A percentile compares a stretch with the other conserved stretches of the same genome.
These are phyloP conservation scores for Amphiura filiformis DNA, from an alignment of 35 echinoderm and acorn worm genomes.

Conservation along the genomic window DNA sequence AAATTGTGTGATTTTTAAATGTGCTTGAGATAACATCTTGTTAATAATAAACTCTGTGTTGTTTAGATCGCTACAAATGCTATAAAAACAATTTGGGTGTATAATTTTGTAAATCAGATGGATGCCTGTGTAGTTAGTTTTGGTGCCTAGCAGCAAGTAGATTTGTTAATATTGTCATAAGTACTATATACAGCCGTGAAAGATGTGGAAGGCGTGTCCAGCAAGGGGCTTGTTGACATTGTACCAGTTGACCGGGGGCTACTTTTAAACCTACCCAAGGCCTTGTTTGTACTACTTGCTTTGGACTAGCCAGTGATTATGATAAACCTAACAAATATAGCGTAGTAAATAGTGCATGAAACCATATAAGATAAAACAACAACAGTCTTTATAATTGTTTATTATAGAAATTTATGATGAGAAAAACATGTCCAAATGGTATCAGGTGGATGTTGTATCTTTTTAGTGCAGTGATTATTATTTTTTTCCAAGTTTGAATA, in stretches of 20 bases:
- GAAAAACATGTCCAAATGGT: background rate
- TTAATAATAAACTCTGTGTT: background rate
- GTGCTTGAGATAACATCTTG: background rate
- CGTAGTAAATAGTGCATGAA: background rate
- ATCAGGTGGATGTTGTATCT: background rate
- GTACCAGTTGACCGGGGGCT: background rate
- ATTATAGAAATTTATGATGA: background rate
- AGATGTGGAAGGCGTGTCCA: background rate
- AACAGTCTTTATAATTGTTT: background rate
- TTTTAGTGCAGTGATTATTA: slow-evolving; percentile 1
- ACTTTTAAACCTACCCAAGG: background rate
- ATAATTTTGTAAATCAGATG: background rate
- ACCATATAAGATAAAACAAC: background rate
- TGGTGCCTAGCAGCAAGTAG: background rate
- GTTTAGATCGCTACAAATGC: slow-evolving; percentile 7
- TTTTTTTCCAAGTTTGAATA: background rate
- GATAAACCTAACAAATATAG: background rate
- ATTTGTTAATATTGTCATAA: background rate
- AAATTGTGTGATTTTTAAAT: background rate
- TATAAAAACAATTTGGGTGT: background rate
- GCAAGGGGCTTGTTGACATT: background rate
- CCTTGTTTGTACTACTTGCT: background rate
- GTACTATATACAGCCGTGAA: background rate
- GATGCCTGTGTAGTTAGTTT: background rate
- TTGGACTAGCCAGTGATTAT: background rate